Evolutionary conservation across 2,888 invertebrate genomes (phyloP), one percentile per base, ranked within the genome.

Genomic region (Notocelia uddmanniana): DNA sequence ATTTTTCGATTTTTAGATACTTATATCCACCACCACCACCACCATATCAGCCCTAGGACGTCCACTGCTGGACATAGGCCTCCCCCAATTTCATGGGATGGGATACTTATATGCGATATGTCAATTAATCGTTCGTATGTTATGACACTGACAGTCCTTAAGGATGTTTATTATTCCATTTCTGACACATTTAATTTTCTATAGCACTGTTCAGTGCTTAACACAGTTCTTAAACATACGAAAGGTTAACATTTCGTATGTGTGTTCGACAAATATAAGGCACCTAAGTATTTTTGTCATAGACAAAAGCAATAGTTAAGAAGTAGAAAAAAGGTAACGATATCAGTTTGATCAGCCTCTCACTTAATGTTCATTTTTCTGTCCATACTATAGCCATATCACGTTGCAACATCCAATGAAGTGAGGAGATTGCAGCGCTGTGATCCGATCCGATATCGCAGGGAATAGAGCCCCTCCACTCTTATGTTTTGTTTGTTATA

Each of bases 401-500:
- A 76, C 79, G 84, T 92, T 90, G 90, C 90, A 86, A 88, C 88
- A 93, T 81, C 77, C 83, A 85, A 89, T 91, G 88, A 86, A 89
- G 86, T 83, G 88, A 89, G 83, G 83, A 90, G 90, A 92, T 93
- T 92, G 90, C 79, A 85, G 85, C 73, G 88, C 91, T 90, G 81
- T 88, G 90, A 92, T 91, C 90, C 84, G 89, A 91, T 92, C 91
- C 86, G 90, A 92, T 92, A 90, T 90, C 88, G 83, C 84, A 88
- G 79, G 91, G 91, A 91, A 89, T 88, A 89, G 86, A 80, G 82
- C 89, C 92, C 91, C 92, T 84, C 91, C 89, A 87, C 76, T 78
- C 83, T 88, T 87, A 87, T 87, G 85, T 90, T 92, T 93, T 92
- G 90, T 92, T 92, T 89, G 89, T 91, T 92, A 93, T 93, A 93